Base-by-base conservation (phyloP, 2,113 vertebrate species). In the Oncorhynchus nerka region DNA sequence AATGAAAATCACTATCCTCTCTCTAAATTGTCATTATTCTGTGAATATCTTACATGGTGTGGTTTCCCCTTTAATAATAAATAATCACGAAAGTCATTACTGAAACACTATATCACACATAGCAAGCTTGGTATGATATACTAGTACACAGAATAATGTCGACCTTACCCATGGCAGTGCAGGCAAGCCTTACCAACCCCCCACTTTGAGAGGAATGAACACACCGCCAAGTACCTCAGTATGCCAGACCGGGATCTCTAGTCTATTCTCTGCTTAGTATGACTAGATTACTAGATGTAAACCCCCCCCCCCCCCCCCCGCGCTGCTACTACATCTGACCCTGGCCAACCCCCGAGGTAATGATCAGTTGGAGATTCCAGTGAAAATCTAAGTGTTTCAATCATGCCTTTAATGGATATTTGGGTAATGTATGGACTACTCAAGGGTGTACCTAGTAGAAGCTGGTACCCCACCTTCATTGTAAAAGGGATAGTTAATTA, bases 41-140 rank as follows among this genome's bases (percentile, higher is more conserved):
- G 24, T 13, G 24, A 28, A 55, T 62, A 12, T 4, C 26, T 32
- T 45, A 51, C 68, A 62, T 13, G 5, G 19, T 22, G 59, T 62
- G 59, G 19, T 24, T 62, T 19, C 51, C 24, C 24, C 19, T 65
- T 45, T 45, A 45, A 26, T 57, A 32, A 34, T 48, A 5, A 45
- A 45, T 45, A 1, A 45, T 11, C 39, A 2, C 2, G 8, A 71
- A 61, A 13, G 71, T 22, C 5, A 55, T 55, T 16, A 55, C 16
- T 30, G 72, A 34, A 75, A 66, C 73, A 45, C 9, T 12, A 75
- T 76, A 75, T 16, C 13, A 3, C 26, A 57, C 32, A 22, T 45
- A 13, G 73, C 66, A 81, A 75, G 70, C 79, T 78, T 73, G 76
- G 22, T 32, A 76, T 79, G 28, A 62, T 79, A 77, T 88, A 87